Evolutionary conservation across 2,888 invertebrate genomes (phyloP).

Genomic region (Meghimatium bilineatum): DNA sequence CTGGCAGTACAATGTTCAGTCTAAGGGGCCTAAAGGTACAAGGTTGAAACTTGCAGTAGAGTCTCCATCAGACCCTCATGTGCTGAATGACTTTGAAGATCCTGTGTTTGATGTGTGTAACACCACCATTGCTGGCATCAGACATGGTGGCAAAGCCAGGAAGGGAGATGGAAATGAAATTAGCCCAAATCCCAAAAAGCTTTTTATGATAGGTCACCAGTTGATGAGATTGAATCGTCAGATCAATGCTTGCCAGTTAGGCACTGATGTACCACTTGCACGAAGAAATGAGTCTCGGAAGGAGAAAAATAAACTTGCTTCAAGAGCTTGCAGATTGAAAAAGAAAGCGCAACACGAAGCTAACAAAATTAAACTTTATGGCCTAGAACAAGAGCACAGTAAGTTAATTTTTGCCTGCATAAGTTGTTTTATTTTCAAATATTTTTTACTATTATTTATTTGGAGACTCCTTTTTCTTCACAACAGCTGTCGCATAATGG

Average conservation of each 20-base stretch:
- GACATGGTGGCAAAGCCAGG: constrained; percentile 83
- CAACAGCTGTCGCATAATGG: no score
- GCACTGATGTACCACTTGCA: constrained; percentile 79
- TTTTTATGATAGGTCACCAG: constrained; percentile 93
- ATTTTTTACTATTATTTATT: background rate
- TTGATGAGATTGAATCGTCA: constrained; percentile 91
- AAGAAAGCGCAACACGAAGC: constrained; percentile 99
- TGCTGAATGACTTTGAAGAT: constrained; percentile 91
- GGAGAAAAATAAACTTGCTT: constrained; percentile 98
- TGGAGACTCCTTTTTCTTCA: background rate
- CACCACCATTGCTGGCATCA: constrained; percentile 60
- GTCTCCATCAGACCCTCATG: constrained; percentile 90
- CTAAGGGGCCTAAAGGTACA: constrained; percentile 97
- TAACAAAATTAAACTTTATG: constrained; percentile 95
- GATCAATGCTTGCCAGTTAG: constrained; percentile 80
- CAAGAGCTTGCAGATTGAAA: constrained; percentile 95
- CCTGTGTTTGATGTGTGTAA: constrained; percentile 92
- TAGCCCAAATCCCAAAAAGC: constrained; percentile 94
- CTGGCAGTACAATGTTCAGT: constrained; percentile 99
- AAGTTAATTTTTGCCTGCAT: constrained; percentile 77
- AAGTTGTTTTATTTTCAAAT: background rate
- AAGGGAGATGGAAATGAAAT: constrained; percentile 98
- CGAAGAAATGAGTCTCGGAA: constrained; percentile 81
- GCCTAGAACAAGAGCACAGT: constrained; percentile 96
- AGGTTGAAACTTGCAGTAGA: constrained; percentile 80